Base-by-base conservation (phyloP, 2,888 invertebrate species). In the Glaucopsyche alexis region DNA sequence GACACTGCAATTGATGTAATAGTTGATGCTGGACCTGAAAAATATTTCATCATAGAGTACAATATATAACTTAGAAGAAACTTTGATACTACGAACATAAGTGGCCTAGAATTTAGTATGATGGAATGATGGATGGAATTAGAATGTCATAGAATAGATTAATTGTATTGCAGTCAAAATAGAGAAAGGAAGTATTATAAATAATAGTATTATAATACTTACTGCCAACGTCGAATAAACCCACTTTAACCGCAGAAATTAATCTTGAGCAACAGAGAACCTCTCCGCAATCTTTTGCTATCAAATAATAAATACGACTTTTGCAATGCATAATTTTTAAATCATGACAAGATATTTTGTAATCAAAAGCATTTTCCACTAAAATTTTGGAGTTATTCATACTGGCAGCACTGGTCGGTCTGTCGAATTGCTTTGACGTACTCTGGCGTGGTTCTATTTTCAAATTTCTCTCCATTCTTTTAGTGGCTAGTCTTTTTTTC, bases 241-340 rank as follows among this genome's bases (percentile, higher is more conserved):
- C 82, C 0, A 90, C 77, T 80, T 83, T 87, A 11, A 88, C 78
- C 3, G 75, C 80, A 0, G 89, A 89, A 2, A 84, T 79, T 65
- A 77, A 81, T 67, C 82, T 84, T 13, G 78, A 85, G 78, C 89
- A 91, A 67, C 84, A 84, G 38, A 91, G 75, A 0, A 91, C 89
- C 77, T 91, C 90, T 0, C 93, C 92, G 71, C 83, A 81, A 76
- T 89, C 90, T 77, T 86, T 90, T 0, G 86, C 90, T 19, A 91
- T 80, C 76, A 93, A 84, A 83, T 84, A 89, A 77, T 81, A 79
- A 77, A 88, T 85, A 2, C 78, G 76, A 76, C 83, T 83, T 69
- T 84, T 80, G 66, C 84, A 76, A 52, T 78, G 80, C 75, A 88
- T 80, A 19, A 91, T 82, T 82, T 89, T 90, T 74, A 93, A 84